Percentiles rank a stretch among this genome's conserved stretches.
Evolutionary conservation across 2,113 vertebrate genomes (phyloP).

Genomic region (Chaetops frenatus): DNA sequence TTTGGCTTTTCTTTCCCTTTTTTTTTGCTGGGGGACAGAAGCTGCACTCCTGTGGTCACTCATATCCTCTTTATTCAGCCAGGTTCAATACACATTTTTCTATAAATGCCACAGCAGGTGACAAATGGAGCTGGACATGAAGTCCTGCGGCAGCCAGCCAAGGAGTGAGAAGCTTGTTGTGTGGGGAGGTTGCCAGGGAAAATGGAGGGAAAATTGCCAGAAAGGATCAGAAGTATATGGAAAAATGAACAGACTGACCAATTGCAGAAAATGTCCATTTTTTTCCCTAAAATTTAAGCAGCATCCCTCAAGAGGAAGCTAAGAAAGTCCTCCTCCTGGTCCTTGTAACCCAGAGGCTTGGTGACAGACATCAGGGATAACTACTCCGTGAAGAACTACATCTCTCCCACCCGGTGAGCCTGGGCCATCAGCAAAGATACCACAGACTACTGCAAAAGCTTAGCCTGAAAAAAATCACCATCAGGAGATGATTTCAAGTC

Average conservation of each 20-base stretch:
- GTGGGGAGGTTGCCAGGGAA: neutral
- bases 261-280: neutral
- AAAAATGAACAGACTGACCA: neutral
- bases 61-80: neutral
- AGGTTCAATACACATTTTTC: neutral
- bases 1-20: neutral
- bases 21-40: neutral
- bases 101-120: neutral
- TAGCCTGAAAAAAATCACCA: neutral
- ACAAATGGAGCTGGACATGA: neutral
- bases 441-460: neutral
- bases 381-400: neutral
- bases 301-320: neutral
- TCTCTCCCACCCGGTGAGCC: neutral
- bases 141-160: neutral
- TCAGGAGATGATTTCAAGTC: neutral
- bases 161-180: neutral
- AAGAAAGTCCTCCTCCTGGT: neutral
- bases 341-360: neutral
- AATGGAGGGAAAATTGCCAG: neutral
- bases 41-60: neutral
- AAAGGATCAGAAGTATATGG: neutral
- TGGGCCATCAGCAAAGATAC: neutral
- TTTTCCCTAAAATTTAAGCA: neutral
- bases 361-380: neutral